phyloP scores from a whole-genome alignment of 2,113 vertebrate genomes.

The Ailurus styani region DNA sequence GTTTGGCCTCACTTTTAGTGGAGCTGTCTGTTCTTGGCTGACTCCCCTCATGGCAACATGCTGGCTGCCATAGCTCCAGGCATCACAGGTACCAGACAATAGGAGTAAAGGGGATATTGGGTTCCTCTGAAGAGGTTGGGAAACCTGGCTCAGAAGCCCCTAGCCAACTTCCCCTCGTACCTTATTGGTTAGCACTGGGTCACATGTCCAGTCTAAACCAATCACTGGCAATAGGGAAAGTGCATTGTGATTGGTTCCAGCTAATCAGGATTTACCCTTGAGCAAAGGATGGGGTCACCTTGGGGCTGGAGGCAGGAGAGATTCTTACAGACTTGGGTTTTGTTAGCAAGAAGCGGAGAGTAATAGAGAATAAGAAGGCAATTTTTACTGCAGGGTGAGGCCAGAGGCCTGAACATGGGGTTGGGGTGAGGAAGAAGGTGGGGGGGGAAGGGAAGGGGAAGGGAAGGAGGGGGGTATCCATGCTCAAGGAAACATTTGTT shows the following conservation, averaged over 20 bases:
- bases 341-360: background rate
- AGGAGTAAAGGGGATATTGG: background rate
- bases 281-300: constrained; percentile 71
- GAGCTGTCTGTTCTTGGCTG: constrained; percentile 16
- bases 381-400: background rate
- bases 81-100: background rate
- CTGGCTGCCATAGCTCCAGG: constrained; percentile 60
- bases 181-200: constrained; percentile 34
- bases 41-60: constrained; percentile 19
- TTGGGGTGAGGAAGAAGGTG: background rate
- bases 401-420: background rate
- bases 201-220: constrained; percentile 49
- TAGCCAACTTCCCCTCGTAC: background rate
- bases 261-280: constrained; percentile 70
- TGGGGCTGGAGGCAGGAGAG: constrained; percentile 50
- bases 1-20: background rate
- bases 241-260: constrained; percentile 36
- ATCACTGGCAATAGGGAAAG: background rate
- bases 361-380: background rate
- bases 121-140: background rate
- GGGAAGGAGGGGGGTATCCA: background rate
- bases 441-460: background rate
- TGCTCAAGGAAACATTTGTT: background rate
- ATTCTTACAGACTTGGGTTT: constrained; percentile 45
- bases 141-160: constrained; percentile 27